Conservation (phyloP, 92 coral and sea anemone genomes). For the Bergia sp. region DNA sequence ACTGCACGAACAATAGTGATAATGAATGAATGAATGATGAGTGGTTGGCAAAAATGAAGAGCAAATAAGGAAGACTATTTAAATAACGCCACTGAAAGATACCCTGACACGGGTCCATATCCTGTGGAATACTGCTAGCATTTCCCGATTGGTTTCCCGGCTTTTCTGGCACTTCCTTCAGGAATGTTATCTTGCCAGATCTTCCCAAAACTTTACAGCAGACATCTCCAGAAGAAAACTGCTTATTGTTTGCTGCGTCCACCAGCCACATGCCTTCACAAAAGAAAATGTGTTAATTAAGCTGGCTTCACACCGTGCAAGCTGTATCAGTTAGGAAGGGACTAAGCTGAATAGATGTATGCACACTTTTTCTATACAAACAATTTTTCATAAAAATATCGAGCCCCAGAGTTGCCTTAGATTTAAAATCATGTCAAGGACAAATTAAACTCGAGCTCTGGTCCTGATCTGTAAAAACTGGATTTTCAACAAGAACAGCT, state of each 20-base stretch:
- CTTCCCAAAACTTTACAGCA: not conserved
- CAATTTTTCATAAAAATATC: too few species aligned
- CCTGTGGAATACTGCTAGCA: not conserved
- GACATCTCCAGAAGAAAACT: not conserved
- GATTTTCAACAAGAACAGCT: too few species aligned
- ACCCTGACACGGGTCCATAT: not conserved
- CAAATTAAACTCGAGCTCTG: too few species aligned
- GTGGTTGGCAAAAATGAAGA: not conserved
- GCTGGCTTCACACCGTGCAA: too few species aligned
- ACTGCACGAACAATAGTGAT: too few species aligned
- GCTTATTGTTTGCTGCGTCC: not conserved
- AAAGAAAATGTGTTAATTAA: not conserved
- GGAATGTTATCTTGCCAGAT: conserved; percentile 4
- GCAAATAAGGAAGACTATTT: not conserved
- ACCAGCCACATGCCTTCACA: not conserved
- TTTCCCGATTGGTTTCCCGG: not conserved
- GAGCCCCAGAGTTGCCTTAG: too few species aligned
- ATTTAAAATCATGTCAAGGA: too few species aligned
- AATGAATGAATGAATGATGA: not conserved
- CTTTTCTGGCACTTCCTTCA: not conserved
- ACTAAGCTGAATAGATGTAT: too few species aligned
- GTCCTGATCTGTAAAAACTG: too few species aligned
- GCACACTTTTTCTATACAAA: too few species aligned
- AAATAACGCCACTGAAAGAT: not conserved
- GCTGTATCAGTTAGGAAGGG: too few species aligned